Percentiles rank a stretch among this genome's conserved stretches.
phyloP scores from a whole-genome alignment of 2,888 invertebrate species.

The Graphium colonna region DNA sequence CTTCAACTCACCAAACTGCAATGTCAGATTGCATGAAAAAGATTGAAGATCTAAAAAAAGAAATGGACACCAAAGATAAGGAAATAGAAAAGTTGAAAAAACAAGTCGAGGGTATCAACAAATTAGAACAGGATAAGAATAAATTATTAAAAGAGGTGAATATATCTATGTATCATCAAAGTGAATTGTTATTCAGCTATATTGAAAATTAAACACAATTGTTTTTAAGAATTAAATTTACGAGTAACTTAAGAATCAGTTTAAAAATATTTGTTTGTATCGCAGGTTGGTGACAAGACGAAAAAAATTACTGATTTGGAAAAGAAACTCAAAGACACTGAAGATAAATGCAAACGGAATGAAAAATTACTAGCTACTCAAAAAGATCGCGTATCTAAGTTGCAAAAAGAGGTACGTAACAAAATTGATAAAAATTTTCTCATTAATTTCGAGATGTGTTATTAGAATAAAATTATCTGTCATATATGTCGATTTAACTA shows the following conservation, averaged over 20 bases:
- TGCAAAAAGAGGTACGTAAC: conserved; percentile 80
- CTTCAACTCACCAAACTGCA: conserved; percentile 75
- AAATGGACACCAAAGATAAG: conserved; percentile 83
- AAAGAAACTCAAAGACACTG: conserved; percentile 83
- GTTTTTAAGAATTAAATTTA: no score
- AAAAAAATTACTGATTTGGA: conserved; percentile 83
- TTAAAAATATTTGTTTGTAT: not conserved
- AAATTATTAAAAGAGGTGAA: conserved; percentile 81
- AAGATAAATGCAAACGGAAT: conserved; percentile 82
- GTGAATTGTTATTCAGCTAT: no score
- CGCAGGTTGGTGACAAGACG: conserved; percentile 81
- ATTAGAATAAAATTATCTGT: no score
- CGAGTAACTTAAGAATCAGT: no score
- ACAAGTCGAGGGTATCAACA: conserved; percentile 71
- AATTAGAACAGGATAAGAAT: conserved; percentile 77
- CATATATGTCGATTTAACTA: no score
- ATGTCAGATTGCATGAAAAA: conserved; percentile 79
- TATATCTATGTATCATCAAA: no score
- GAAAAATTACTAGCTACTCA: conserved; percentile 77
- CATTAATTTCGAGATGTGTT: not conserved
- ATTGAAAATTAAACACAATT: no score
- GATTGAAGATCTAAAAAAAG: conserved; percentile 83
- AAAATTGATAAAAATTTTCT: not conserved
- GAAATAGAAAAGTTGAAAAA: conserved; percentile 81
- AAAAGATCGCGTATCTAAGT: conserved; percentile 79